Evolutionary conservation across 1,140 invertebrate genomes (phyloP).

Genomic region (Chelonus insularis): DNA sequence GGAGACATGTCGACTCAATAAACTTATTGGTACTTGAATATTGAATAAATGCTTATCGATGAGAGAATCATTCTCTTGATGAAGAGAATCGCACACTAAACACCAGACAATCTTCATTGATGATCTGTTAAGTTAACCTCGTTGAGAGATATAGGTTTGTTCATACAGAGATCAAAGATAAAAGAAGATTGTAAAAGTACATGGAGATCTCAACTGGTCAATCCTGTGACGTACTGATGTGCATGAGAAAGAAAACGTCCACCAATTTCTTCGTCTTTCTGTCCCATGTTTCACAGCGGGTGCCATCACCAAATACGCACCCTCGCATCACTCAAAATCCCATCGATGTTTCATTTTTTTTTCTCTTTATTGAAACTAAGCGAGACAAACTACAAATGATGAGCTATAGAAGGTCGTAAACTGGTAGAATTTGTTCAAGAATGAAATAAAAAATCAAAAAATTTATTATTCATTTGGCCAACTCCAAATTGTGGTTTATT

Average conservation of each 20-base stretch:
- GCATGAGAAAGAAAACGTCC: conserved; percentile 10
- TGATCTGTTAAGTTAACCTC: conserved; percentile 22
- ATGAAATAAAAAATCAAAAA: too few species aligned
- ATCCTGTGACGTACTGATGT: conserved; percentile 18
- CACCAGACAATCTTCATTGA: conserved; percentile 3
- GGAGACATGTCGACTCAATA: neutral
- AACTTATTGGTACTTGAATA: neutral
- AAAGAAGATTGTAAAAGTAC: conserved; percentile 6
- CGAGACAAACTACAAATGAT: too few species aligned
- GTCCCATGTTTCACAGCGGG: conserved; percentile 34
- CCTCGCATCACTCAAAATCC: conserved; percentile 37
- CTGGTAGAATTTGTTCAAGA: too few species aligned
- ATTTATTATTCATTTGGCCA: too few species aligned
- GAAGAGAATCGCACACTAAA: neutral
- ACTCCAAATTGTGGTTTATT: too few species aligned
- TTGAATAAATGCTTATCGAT: neutral
- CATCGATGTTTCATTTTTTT: conserved; percentile 5
- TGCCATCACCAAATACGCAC: conserved; percentile 37
- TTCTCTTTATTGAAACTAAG: neutral
- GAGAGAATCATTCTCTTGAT: neutral
- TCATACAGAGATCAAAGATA: conserved; percentile 17
- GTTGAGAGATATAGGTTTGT: neutral
- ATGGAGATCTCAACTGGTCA: conserved; percentile 33
- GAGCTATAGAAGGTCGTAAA: too few species aligned
- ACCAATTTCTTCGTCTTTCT: conserved; percentile 12